Percentiles rank a stretch among this genome's conserved stretches.
phyloP scores from a whole-genome alignment of 2,797 vertebrate genomes.

The Microctenopoma steveboyesi region DNA sequence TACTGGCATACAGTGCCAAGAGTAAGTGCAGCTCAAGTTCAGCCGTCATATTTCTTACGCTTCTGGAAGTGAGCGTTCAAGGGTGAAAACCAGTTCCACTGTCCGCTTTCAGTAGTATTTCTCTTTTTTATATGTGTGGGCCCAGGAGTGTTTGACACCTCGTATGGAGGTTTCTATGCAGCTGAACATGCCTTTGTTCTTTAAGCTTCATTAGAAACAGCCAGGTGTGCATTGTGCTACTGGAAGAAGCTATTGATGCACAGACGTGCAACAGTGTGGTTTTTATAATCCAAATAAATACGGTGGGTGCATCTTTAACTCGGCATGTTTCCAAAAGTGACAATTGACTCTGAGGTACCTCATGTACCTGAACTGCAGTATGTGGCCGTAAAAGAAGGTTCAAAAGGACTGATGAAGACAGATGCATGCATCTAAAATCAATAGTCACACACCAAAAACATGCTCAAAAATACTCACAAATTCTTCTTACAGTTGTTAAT shows the following conservation, averaged over 20 bases:
- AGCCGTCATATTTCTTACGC: conserved; percentile 12
- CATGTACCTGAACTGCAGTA: neutral
- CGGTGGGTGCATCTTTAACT: neutral
- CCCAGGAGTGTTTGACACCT: neutral
- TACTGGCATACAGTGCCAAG: neutral
- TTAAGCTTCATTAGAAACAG: too few species aligned
- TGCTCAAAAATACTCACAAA: conserved; percentile 24
- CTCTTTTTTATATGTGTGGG: neutral
- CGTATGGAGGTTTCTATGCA: too few species aligned
- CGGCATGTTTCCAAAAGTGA: conserved; percentile 1
- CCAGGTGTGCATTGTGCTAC: too few species aligned
- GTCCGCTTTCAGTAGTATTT: neutral
- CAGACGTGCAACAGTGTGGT: neutral
- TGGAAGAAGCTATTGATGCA: too few species aligned
- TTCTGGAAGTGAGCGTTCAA: neutral
- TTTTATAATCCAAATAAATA: neutral
- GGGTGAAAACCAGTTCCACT: neutral
- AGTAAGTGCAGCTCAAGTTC: conserved; percentile 10
- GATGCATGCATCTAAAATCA: conserved; percentile 1
- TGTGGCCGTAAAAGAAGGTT: neutral
- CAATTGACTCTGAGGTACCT: neutral
- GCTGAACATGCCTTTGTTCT: too few species aligned
- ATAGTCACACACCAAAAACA: conserved; percentile 17
- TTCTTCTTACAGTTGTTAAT: conserved; percentile 40
- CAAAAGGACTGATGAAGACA: neutral